Evolutionary conservation across 2,888 invertebrate species (phyloP), one percentile per base, ranked within the genome.

Genomic region (Drosophila nigricruria): DNA sequence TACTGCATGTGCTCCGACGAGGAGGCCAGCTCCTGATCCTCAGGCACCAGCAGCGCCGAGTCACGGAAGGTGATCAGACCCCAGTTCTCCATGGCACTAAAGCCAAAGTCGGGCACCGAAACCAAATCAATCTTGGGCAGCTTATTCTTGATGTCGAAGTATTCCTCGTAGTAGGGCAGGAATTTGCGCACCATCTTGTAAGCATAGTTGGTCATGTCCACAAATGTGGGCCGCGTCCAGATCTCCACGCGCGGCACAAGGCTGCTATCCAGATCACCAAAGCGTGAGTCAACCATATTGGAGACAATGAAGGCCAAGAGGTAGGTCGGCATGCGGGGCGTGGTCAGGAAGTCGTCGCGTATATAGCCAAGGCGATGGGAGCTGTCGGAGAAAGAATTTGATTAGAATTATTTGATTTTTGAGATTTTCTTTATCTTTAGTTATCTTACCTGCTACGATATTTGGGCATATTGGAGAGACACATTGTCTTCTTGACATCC

Each of bases 261-360:
- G 38, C 69, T 74, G 36, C 87, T 81, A 66, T 92, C 92, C 10
- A 82, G 34, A 18, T 84, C 77, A 1, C 91, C 88, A 66, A 78
- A 91, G 30, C 89, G 86, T 0, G 92, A 89, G 66, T 92, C 92
- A 0, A 92, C 91, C 78, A 94, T 93, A 77, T 94, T 94, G 16
- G 94, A 94, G 4, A 94, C 93, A 73, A 94, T 93, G 82, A 95
- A 95, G 0, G 96, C 96, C 5, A 96, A 94, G 42, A 96, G 93
- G 90, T 97, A 96, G 0, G 96, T 96, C 42, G 96, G 95, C 96
- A 97, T 97, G 57, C 94, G 94, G 1, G 95, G 95, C 0, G 96
- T 94, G 53, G 92, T 93, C 67, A 94, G 91, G 81, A 95, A 96
- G 72, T 95, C 94, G 82, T 96, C 96, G 91, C 94, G 94, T 0